Conservation (phyloP, 2,113 vertebrate species). For the Zosterops borbonicus region DNA sequence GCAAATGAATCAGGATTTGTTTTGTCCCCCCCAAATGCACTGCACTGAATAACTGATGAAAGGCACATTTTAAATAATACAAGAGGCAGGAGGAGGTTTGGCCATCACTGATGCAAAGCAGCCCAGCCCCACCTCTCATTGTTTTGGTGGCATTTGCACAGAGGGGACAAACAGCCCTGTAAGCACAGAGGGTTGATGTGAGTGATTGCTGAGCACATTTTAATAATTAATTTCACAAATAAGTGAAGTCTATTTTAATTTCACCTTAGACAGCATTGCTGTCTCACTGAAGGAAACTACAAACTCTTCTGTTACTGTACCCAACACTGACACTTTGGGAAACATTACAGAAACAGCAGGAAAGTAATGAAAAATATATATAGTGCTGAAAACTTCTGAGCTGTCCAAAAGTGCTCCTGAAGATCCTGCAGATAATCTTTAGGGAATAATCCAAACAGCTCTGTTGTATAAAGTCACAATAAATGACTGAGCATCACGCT, state of each 20-base stretch:
- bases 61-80: constrained; percentile 38
- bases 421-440: constrained; percentile 27
- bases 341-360: constrained; percentile 39
- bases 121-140: not conserved
- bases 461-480: not conserved
- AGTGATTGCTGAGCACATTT: not conserved
- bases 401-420: constrained; percentile 33
- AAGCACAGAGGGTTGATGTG: not conserved
- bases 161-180: not conserved
- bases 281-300: not conserved
- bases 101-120: constrained; percentile 5
- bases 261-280: constrained; percentile 3
- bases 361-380: constrained; percentile 52
- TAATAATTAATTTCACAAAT: constrained; percentile 55
- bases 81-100: not conserved
- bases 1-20: not conserved
- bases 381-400: not conserved
- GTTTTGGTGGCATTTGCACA: not conserved
- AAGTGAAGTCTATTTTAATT: constrained; percentile 53
- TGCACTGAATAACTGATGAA: not conserved
- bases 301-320: not conserved
- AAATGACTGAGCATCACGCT: not conserved
- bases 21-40: not conserved
- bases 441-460: constrained; percentile 26
- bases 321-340: not conserved